Evolutionary conservation across 92 coral and sea anemone species (phyloP).

Genomic region (Blastomussa wellsi): DNA sequence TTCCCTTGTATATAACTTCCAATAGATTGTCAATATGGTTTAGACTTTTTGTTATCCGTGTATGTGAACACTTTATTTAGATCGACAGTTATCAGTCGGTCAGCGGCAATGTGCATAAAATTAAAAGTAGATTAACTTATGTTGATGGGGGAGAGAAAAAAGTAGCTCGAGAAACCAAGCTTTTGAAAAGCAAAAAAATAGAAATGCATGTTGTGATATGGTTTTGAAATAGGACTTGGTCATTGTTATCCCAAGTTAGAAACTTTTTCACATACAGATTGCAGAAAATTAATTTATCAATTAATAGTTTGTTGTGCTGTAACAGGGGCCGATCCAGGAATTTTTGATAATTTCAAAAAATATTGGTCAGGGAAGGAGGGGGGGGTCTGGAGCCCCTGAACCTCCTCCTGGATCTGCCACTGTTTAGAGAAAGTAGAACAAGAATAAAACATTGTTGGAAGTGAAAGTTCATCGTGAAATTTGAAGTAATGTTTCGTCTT

Average conservation of each 20-base stretch:
- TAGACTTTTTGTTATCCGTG: background rate
- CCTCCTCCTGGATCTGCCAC: too few relatives aligned
- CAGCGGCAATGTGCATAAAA: background rate
- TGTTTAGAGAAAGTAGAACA: background rate
- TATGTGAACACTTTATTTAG: background rate
- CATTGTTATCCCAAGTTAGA: background rate
- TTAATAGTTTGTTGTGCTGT: background rate
- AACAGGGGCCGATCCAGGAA: too few relatives aligned
- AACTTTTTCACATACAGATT: background rate
- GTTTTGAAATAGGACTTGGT: background rate
- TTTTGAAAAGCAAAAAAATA: background rate
- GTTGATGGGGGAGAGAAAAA: background rate
- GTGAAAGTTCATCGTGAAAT: too few relatives aligned
- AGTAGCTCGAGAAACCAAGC: slow-evolving; percentile 13
- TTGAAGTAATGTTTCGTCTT: too few relatives aligned
- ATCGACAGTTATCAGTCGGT: background rate
- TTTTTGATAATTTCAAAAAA: too few relatives aligned
- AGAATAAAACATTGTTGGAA: background rate
- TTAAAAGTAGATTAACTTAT: background rate
- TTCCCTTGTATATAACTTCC: slow-evolving; percentile 33
- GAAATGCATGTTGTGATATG: background rate
- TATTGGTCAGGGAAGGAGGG: background rate
- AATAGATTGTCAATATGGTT: slow-evolving; percentile 39
- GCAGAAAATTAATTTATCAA: background rate
- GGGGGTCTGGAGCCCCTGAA: too few relatives aligned